Conservation (phyloP, 1,140 invertebrate genomes). For the Achatina immaculata region DNA sequence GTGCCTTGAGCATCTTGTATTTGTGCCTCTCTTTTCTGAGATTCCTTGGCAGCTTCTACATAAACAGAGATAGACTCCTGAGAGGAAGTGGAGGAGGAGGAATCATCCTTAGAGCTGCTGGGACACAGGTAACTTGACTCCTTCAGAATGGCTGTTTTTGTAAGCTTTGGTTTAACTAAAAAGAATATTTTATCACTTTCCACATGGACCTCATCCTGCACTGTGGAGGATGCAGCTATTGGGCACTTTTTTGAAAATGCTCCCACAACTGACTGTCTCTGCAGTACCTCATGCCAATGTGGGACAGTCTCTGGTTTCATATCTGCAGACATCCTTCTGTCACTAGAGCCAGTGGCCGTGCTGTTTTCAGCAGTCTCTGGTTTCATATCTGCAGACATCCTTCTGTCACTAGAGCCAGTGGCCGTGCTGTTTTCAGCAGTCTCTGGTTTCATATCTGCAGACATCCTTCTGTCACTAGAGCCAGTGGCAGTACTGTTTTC, state of each 20-base stretch:
- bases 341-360: no score
- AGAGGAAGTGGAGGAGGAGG: not conserved
- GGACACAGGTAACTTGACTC: not conserved
- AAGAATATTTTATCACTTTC: not conserved
- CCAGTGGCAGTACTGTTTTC: not conserved
- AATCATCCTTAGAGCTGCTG: not conserved
- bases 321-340: not conserved
- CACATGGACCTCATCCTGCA: not conserved
- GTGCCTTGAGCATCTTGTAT: no score
- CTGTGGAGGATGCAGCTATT: not conserved
- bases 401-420: no score
- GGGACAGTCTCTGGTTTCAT: not conserved
- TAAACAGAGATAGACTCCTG: not conserved
- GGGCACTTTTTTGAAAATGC: not conserved
- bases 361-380: no score
- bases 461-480: not conserved
- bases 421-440: no score
- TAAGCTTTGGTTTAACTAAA: not conserved
- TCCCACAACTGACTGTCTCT: not conserved
- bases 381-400: no score
- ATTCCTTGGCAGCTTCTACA: no score
- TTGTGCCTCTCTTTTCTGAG: no score
- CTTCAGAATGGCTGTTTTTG: not conserved
- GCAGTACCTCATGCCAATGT: constrained; percentile 2
- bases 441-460: no score